phyloP scores from a whole-genome alignment of 2,797 vertebrate species.

The Hippopotamyrus pictus region DNA sequence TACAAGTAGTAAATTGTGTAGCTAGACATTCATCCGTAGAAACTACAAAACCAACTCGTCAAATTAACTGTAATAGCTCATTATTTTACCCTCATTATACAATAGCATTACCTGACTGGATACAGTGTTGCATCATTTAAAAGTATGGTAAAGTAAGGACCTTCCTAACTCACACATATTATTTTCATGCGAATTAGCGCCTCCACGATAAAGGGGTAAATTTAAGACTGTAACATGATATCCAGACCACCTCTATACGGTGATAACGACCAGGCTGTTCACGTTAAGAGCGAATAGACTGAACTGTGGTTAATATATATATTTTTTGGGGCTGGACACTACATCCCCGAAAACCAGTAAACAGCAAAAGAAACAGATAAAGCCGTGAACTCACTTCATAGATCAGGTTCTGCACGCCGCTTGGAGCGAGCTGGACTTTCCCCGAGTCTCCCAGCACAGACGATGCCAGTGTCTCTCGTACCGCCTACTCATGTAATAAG shows the following conservation, averaged over 20 bases:
- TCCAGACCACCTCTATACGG: not conserved
- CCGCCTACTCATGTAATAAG: not conserved
- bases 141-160: not conserved
- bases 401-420: not conserved
- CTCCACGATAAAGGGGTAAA: not conserved
- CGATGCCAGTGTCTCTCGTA: not conserved
- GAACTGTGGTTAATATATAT: not conserved
- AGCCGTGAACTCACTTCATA: not conserved
- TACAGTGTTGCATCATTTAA: not conserved
- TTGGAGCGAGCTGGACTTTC: not conserved
- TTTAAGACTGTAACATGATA: not conserved
- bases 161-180: not conserved
- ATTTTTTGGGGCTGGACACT: not conserved
- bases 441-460: not conserved
- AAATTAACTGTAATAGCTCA: not conserved
- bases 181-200: not conserved
- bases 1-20: not conserved
- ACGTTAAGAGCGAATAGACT: not conserved
- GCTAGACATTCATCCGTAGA: not conserved
- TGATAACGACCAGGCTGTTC: not conserved
- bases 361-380: not conserved
- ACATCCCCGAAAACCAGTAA: not conserved
- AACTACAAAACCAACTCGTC: not conserved
- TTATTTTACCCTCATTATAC: not conserved
- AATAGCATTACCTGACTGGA: not conserved